A percentile compares a stretch with the other conserved stretches of the same genome.
Evolutionary conservation across 1,140 invertebrate genomes (phyloP).

Genomic region (Panagrolaimus sp.): DNA sequence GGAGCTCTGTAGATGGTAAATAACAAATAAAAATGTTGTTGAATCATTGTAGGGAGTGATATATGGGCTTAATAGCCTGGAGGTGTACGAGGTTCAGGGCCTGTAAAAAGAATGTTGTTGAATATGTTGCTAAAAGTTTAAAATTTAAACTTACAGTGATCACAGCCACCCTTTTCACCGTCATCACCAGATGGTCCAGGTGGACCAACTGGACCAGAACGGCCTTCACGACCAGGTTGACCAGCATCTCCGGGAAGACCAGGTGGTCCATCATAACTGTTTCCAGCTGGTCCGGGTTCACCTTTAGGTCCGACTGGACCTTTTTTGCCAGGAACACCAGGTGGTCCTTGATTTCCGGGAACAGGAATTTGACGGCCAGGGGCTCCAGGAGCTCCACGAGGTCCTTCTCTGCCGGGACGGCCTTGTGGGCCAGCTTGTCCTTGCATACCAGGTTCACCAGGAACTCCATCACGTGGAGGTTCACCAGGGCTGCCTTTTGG

Average conservation of each 20-base stretch:
- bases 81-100: slow-evolving; percentile 55
- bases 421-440: slow-evolving; percentile 57
- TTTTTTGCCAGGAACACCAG: slow-evolving; percentile 35
- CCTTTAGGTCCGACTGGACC: slow-evolving; percentile 49
- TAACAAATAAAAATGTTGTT: no score
- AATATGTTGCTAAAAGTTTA: no score
- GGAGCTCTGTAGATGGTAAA: no score
- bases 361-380: slow-evolving; percentile 55
- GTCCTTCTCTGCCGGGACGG: slow-evolving; percentile 56
- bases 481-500: slow-evolving; percentile 8
- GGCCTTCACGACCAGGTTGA: slow-evolving; percentile 23
- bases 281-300: slow-evolving; percentile 56
- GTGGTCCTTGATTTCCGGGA: slow-evolving; percentile 56
- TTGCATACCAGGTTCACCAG: slow-evolving; percentile 50
- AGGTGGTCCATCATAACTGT: slow-evolving; percentile 52
- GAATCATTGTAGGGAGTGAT: no score
- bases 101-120: no score
- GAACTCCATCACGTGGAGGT: slow-evolving; percentile 36
- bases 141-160: no score
- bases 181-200: slow-evolving; percentile 52
- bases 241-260: slow-evolving; percentile 45
- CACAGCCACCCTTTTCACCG: slow-evolving; percentile 56
- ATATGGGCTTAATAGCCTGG: slow-evolving; percentile 56
- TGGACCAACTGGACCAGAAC: slow-evolving; percentile 35
- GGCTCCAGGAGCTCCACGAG: slow-evolving; percentile 56